Percentiles rank a stretch among this genome's conserved stretches.
Conservation (phyloP, 2,797 vertebrate species). For the Argya squamiceps region DNA sequence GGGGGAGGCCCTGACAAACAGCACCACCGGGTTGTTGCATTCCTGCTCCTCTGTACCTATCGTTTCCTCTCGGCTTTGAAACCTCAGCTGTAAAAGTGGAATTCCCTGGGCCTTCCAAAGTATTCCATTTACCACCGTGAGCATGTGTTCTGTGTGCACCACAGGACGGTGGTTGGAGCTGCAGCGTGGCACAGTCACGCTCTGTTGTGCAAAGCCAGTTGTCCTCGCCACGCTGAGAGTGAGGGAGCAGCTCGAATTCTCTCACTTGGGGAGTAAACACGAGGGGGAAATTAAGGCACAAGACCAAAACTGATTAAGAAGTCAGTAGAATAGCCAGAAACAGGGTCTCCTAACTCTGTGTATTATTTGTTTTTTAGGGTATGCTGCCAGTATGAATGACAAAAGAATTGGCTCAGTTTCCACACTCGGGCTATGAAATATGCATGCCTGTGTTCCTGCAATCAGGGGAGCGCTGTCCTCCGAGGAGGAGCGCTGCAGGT, state of each 20-base stretch:
- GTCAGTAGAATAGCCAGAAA: not conserved
- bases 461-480: constrained; percentile 14
- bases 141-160: fast-evolving
- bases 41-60: fast-evolving
- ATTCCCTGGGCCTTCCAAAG: not conserved
- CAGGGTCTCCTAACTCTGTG: not conserved
- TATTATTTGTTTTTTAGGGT: not conserved
- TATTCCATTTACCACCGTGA: fast-evolving
- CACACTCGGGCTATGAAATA: constrained; percentile 18
- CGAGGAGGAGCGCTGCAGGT: constrained; percentile 24
- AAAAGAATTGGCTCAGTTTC: constrained; percentile 17
- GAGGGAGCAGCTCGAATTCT: not conserved
- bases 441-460: not conserved
- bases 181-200: fast-evolving
- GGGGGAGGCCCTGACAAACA: not conserved
- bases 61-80: not conserved
- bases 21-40: fast-evolving
- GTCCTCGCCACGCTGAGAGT: fast-evolving
- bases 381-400: constrained; percentile 31
- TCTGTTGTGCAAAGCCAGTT: not conserved
- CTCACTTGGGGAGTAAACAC: not conserved
- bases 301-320: not conserved
- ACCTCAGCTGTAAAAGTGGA: not conserved
- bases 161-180: fast-evolving
- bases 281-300: not conserved